These are phyloP conservation scores for Cheilosia vulpina DNA, from an alignment of 2,888 invertebrate species.

Conservation along the genomic window DNA sequence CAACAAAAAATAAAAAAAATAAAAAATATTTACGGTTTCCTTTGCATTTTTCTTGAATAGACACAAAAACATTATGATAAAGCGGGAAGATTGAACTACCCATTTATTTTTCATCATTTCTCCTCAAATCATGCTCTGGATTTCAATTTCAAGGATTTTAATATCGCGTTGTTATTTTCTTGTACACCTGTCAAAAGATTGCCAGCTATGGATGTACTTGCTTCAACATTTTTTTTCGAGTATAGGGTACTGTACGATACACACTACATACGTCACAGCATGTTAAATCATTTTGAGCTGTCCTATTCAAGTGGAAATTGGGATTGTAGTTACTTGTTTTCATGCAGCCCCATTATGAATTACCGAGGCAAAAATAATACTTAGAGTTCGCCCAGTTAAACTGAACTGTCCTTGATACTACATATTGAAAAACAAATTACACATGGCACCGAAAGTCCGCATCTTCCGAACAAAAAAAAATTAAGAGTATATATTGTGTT, in stretches of 20 bases:
- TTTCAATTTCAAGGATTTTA: slow-evolving; percentile 13
- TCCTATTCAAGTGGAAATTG: too few relatives aligned
- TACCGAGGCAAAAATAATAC: too few relatives aligned
- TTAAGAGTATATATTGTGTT: too few relatives aligned
- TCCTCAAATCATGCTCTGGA: not conserved
- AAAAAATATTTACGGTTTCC: slow-evolving; percentile 17
- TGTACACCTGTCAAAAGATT: slow-evolving; percentile 26
- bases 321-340: too few relatives aligned
- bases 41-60: not conserved
- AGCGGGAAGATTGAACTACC: slow-evolving; percentile 21
- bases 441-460: too few relatives aligned
- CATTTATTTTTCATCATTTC: slow-evolving; percentile 21
- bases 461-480: too few relatives aligned
- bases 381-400: too few relatives aligned
- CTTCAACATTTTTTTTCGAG: slow-evolving; percentile 6
- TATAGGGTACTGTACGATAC: not conserved
- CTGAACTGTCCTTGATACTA: too few relatives aligned
- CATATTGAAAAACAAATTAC: too few relatives aligned
- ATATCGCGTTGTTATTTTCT: slow-evolving; percentile 14
- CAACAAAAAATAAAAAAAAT: not conserved
- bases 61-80: slow-evolving; percentile 29
- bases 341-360: too few relatives aligned
- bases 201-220: slow-evolving; percentile 9
- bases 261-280: not conserved
- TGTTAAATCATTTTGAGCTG: too few relatives aligned